Conservation (phyloP, 2,113 vertebrate species). For the Pontoporia blainvillei region DNA sequence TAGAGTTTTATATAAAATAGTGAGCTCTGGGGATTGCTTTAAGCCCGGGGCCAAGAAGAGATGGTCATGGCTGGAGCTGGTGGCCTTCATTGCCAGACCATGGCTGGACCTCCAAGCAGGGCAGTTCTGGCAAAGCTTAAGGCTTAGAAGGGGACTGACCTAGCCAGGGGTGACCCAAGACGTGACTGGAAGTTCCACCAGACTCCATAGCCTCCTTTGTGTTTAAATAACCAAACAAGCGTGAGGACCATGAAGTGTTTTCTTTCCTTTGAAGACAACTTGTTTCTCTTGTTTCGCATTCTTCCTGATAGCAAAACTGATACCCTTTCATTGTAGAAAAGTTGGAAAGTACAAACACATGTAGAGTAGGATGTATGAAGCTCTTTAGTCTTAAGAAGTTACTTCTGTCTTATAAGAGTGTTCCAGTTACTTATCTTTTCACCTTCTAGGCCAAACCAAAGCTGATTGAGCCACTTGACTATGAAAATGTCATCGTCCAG, state of each 20-base stretch:
- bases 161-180: neutral
- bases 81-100: neutral
- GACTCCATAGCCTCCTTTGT: neutral
- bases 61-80: neutral
- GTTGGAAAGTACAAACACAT: neutral
- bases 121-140: neutral
- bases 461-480: constrained; percentile 96
- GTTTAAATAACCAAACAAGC: neutral
- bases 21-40: neutral
- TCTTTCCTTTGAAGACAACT: neutral
- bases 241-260: neutral
- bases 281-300: neutral
- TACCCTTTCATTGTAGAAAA: neutral
- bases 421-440: neutral
- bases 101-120: neutral
- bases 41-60: neutral
- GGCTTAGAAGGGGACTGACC: neutral
- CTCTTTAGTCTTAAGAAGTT: neutral
- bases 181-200: neutral
- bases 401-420: neutral
- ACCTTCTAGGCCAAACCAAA: constrained; percentile 94
- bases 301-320: neutral
- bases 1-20: neutral
- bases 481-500: constrained; percentile 97
- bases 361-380: neutral